These are phyloP conservation scores for Mesaphorura yosii DNA, from an alignment of 1,140 invertebrate genomes.

Conservation along the genomic window DNA sequence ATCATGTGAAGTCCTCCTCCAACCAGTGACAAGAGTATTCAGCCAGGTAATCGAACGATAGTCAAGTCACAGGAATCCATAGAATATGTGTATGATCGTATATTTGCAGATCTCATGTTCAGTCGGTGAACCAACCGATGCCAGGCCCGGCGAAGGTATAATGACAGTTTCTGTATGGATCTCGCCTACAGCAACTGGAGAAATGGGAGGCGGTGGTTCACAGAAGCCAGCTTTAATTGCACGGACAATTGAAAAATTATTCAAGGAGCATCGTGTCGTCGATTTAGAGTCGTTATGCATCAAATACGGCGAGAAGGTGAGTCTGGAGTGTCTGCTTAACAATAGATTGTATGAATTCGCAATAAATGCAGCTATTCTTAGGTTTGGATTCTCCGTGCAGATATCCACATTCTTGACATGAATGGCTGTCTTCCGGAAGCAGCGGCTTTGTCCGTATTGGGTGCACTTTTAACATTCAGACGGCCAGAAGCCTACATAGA, in stretches of 20 bases:
- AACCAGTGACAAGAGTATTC: constrained; percentile 24
- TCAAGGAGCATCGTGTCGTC: constrained; percentile 28
- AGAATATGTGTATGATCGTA: not conserved
- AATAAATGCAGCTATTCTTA: not conserved
- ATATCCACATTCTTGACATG: constrained; percentile 28
- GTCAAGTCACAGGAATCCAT: not conserved
- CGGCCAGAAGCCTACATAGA: constrained; percentile 22
- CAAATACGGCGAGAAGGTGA: constrained; percentile 30
- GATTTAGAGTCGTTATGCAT: constrained; percentile 30
- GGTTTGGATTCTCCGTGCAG: constrained; percentile 29
- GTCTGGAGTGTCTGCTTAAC: not conserved
- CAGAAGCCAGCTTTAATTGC: constrained; percentile 26
- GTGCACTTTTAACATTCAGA: constrained; percentile 25
- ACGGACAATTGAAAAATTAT: constrained; percentile 21
- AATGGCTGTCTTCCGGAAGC: constrained; percentile 30
- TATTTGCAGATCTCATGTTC: constrained; percentile 18
- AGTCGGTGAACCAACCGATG: constrained; percentile 28
- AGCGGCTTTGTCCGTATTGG: constrained; percentile 22
- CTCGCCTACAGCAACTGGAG: constrained; percentile 27
- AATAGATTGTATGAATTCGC: not conserved
- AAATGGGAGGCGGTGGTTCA: constrained; percentile 26
- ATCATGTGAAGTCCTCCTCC: constrained; percentile 24
- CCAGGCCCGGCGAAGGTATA: constrained; percentile 27
- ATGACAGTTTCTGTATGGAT: constrained; percentile 29
- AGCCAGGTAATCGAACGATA: constrained; percentile 17